Percentiles rank a stretch among this genome's conserved stretches.
Evolutionary conservation across 2,797 vertebrate species (phyloP).

Genomic region (Acanthurus lineatus): DNA sequence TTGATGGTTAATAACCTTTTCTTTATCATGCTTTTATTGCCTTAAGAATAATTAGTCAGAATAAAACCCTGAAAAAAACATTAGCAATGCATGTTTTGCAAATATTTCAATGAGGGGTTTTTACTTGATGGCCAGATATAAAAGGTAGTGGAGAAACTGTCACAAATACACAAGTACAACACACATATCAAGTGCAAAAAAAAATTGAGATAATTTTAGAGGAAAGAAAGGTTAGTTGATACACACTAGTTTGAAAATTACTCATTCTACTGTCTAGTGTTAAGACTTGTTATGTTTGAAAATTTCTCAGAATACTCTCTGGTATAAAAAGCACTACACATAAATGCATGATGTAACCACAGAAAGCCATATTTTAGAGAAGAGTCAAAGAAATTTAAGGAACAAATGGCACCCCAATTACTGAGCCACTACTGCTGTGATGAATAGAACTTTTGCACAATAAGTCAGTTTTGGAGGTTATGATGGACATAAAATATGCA

Average conservation of each 20-base stretch:
- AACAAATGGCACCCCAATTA: slow-evolving; percentile 47
- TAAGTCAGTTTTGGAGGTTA: slow-evolving; percentile 48
- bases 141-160: background rate
- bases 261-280: background rate
- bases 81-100: background rate
- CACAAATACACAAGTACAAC: too few species aligned
- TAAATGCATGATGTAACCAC: slow-evolving; percentile 1
- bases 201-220: background rate
- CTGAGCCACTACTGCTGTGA: slow-evolving; percentile 33
- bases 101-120: slow-evolving; percentile 1
- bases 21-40: slow-evolving; percentile 1
- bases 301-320: too few species aligned
- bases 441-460: slow-evolving; percentile 47
- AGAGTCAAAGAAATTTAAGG: slow-evolving; percentile 28
- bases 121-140: background rate
- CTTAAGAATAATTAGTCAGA: background rate
- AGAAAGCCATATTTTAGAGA: slow-evolving; percentile 14
- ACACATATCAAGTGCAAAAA: background rate
- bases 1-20: background rate
- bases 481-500: slow-evolving; percentile 58
- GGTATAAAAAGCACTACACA: too few species aligned
- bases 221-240: background rate
- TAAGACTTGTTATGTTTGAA: too few species aligned
- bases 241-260: background rate
- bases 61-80: background rate